Conservation (phyloP, 2,888 invertebrate genomes). For the Dasysyrphus albostriatus region DNA sequence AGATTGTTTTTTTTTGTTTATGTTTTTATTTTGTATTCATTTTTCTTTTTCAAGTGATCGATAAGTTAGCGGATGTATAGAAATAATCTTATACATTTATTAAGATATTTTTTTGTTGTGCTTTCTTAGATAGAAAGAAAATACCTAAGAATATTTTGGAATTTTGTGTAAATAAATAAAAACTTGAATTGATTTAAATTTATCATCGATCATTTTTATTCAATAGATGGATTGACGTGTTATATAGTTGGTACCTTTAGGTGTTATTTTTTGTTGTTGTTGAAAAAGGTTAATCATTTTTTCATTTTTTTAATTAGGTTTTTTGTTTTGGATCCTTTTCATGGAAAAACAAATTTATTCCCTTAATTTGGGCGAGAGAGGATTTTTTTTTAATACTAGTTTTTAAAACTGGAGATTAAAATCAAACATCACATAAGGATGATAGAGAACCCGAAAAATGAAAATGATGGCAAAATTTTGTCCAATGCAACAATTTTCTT, state of each 20-base stretch:
- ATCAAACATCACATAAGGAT: too few relatives aligned
- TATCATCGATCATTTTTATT: conserved; percentile 23
- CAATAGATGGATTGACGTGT: not conserved
- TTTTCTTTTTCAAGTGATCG: conserved; percentile 42
- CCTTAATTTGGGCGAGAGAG: too few relatives aligned
- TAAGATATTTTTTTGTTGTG: not conserved
- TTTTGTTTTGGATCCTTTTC: too few relatives aligned
- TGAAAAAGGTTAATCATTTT: not conserved
- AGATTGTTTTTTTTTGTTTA: conserved; percentile 10
- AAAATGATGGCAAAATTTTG: too few relatives aligned
- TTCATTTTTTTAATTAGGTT: too few relatives aligned
- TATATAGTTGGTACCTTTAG: not conserved
- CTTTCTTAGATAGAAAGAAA: not conserved
- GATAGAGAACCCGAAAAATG: too few relatives aligned
- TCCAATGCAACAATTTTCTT: too few relatives aligned
- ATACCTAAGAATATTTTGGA: not conserved
- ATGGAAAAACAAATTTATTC: too few relatives aligned
- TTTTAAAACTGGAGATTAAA: too few relatives aligned
- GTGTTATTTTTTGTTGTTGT: not conserved
- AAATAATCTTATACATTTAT: conserved; percentile 34
- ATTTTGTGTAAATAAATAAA: conserved; percentile 1
- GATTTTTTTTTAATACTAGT: too few relatives aligned
- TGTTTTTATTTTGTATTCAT: not conserved
- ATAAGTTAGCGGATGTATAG: conserved; percentile 45
- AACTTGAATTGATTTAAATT: not conserved